Evolutionary conservation across 2,797 vertebrate species (phyloP).

Genomic region (Leontopithecus rosalia): DNA sequence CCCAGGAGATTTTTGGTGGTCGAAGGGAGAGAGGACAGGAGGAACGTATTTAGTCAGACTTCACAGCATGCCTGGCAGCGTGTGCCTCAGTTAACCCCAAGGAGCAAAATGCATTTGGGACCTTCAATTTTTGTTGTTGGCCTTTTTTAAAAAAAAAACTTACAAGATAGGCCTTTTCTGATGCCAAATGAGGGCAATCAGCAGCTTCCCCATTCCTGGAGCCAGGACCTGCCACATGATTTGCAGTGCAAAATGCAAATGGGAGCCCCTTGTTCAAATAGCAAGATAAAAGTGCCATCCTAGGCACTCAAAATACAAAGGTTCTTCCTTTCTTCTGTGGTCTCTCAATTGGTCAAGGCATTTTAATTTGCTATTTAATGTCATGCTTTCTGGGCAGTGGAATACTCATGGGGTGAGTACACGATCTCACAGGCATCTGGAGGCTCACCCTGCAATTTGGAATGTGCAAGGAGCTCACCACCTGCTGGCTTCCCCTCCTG

Average conservation of each 20-base stretch:
- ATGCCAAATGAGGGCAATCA: neutral
- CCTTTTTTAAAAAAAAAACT: neutral
- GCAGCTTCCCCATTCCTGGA: neutral
- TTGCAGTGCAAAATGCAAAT: neutral
- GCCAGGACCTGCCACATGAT: neutral
- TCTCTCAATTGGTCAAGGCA: neutral
- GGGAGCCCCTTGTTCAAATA: neutral
- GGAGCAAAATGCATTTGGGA: neutral
- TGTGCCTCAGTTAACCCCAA: neutral
- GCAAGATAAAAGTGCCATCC: neutral
- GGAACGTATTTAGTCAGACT: neutral
- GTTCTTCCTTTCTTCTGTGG: neutral
- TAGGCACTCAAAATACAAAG: neutral
- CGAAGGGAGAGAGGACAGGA: neutral
- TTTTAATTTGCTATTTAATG: neutral
- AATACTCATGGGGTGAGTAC: neutral
- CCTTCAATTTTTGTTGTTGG: neutral
- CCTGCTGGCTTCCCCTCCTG: neutral
- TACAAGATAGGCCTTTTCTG: neutral
- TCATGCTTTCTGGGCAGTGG: neutral
- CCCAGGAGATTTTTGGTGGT: neutral
- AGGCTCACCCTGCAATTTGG: neutral
- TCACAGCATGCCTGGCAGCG: accelerated
- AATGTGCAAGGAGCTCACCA: neutral
- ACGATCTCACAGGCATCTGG: neutral